Conservation (phyloP, 2,113 vertebrate species). For the Antechinus stuartii region DNA sequence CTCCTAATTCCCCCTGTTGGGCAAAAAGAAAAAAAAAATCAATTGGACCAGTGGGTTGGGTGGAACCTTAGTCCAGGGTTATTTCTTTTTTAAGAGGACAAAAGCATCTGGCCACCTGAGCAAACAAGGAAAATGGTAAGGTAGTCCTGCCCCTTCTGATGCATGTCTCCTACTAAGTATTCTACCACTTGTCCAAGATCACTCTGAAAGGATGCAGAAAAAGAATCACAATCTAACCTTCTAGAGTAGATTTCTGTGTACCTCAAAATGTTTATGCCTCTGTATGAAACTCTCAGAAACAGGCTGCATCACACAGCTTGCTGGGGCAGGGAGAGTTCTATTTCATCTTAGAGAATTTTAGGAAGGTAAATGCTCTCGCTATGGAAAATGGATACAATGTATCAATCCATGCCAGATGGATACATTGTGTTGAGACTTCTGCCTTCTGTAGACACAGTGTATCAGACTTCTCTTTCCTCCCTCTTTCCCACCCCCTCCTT, state of each 20-base stretch:
- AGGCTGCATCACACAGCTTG: conserved; percentile 51
- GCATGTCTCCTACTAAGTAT: conserved; percentile 14
- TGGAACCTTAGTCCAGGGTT: conserved; percentile 9
- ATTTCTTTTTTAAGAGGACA: conserved; percentile 37
- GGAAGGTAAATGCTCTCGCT: conserved; percentile 27
- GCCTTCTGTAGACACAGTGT: neutral
- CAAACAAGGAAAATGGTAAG: conserved; percentile 40
- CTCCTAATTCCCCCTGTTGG: neutral
- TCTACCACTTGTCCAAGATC: neutral
- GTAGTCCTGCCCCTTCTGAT: conserved; percentile 1
- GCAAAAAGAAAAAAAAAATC: neutral
- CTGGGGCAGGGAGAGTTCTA: conserved; percentile 34
- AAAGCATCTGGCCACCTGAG: conserved; percentile 4
- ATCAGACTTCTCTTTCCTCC: neutral
- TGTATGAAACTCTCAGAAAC: neutral
- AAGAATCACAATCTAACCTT: conserved; percentile 32
- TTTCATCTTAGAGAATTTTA: conserved; percentile 18
- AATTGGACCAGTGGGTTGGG: neutral
- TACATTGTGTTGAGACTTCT: too few relatives aligned
- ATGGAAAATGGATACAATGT: conserved; percentile 5
- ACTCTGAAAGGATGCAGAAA: conserved; percentile 3
- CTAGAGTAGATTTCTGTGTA: conserved; percentile 57
- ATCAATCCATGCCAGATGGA: neutral
- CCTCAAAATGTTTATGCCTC: conserved; percentile 38
- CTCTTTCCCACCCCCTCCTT: neutral